Evolutionary conservation across 37 sponge, comb jelly and placozoan genomes (phyloP), one percentile per base, ranked within the genome.

Genomic region (Agelas oroides): DNA sequence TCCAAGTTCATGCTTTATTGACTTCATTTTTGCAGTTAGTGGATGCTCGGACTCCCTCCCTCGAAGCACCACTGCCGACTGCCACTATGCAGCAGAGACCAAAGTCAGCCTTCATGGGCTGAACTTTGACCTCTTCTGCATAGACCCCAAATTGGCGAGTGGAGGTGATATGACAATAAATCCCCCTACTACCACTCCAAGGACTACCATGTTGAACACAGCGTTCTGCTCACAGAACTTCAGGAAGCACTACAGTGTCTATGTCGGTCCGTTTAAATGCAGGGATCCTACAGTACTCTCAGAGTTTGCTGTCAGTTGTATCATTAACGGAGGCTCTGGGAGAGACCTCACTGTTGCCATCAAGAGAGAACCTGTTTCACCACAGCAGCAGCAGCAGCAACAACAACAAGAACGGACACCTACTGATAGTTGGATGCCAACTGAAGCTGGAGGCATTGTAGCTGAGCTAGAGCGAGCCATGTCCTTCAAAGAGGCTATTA

Each of bases 31-130:
- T 39, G n/a, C 59, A 68, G 86, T 90, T 30, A 66, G 59, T 3
- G 91, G 91, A 27, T 90, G 91, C 56, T 62, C 38, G 0, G 79
- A 90, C 62, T 85, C 86, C 5, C 18, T 1, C 1, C 91, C 91
- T 0, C 23, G 34, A 15, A 73, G 60, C 11, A 80, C 81, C 14
- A 85, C 86, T 12, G 53, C 65, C 27, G 77, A 76, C 65, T 90
- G 91, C 53, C 86, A 81, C 41, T 76, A 56, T 64, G 59, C 60
- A 1, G 82, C 70, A 18, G 33, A 80, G 20, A 23, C 59, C 17
- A 56, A 37, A 36, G 71, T 90, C 6, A 56, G 76, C 13, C 36
- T 90, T 27, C 81, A 85, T 54, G 91, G 91, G 13, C 30, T 75
- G 16, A 30, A 76, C 40, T 84, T 90, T 58, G 60, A 71, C 58